Evolutionary conservation across 2,797 vertebrate species (phyloP), one percentile per base, ranked within the genome.

Genomic region (Artibeus jamaicensis): DNA sequence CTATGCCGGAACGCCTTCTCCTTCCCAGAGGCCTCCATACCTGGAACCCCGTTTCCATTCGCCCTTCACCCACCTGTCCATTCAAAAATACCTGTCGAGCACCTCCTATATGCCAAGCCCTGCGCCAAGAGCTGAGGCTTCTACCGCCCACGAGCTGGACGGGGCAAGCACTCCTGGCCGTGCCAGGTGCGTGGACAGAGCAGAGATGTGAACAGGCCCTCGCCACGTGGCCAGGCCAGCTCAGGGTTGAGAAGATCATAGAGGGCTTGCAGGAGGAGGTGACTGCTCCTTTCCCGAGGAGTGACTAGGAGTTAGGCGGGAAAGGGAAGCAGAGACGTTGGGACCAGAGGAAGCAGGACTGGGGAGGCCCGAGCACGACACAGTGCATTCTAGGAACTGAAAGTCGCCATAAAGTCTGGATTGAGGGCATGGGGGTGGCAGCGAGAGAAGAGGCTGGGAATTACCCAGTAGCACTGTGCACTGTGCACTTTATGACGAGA

Each of bases 311-410:
- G 10, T 79, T 44, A 57, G 73, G 55, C 48, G 84, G 77, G 65
- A 42, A 44, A 87, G 82, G 21, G 32, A 83, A 34, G 29, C 15
- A 48, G 73, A 67, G 50, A 32, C 42, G 34, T 55, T 29, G 62
- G 53, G 70, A 65, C 24, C 4, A 21, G 90, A 78, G n/a, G 26
- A 92, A 90, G 74, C 34, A 26, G 46, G 59, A 92, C 42, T 5
- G 68, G 89, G 34, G 84, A 91, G 83, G 50, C 34, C 89, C 4
- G 18, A 89, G 44, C 29, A 82, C 74, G 39, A 16, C 16, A 74
- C 2, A 0, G 9, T 12, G 88, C 86, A 76, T 71, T 95, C 92
- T 86, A 97, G 95, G 95, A 97, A 89, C 94, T 86, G 92, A 93
- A 92, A 62, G 6, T 39, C 67, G 29, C 78, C 71, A 44, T 39